Evolutionary conservation across 2,888 invertebrate genomes (phyloP).

Genomic region (Drosophila falleni): DNA sequence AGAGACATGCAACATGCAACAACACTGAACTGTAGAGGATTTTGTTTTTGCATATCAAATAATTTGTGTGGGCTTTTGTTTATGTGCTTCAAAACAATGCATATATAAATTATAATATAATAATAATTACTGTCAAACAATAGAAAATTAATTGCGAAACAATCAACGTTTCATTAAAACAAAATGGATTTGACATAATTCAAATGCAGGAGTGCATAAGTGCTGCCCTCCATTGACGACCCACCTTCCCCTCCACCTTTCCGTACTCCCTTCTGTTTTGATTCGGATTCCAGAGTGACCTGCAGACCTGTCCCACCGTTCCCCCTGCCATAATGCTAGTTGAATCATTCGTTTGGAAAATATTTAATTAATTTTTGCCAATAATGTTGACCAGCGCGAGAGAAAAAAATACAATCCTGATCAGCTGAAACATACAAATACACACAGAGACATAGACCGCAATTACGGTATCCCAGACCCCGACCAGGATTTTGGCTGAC

Average conservation of each 20-base stretch:
- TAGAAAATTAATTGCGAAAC: conserved; percentile 79
- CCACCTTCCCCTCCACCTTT: not conserved
- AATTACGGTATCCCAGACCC: conserved; percentile 59
- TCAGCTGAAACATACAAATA: conserved; percentile 29
- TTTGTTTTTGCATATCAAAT: conserved; percentile 41
- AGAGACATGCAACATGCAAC: not conserved
- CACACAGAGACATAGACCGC: conserved; percentile 44
- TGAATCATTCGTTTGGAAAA: conserved; percentile 83
- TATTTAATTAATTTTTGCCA: conserved; percentile 84
- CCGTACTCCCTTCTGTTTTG: not conserved
- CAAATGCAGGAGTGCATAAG: conserved; percentile 83
- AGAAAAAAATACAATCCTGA: conserved; percentile 54
- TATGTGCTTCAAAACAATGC: conserved; percentile 57
- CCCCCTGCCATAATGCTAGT: conserved; percentile 45
- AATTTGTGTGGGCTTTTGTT: conserved; percentile 39
- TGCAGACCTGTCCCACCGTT: conserved; percentile 12
- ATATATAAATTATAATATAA: conserved; percentile 74
- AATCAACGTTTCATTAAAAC: conserved; percentile 83
- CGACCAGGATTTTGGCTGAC: conserved; percentile 43
- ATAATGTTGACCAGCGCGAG: conserved; percentile 71
- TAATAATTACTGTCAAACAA: conserved; percentile 82
- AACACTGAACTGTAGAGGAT: conserved; percentile 23
- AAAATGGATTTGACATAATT: conserved; percentile 85
- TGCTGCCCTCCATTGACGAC: conserved; percentile 65
- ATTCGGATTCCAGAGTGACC: conserved; percentile 23